These are phyloP conservation scores for Rapana venosa DNA, from an alignment of 2,888 invertebrate genomes.

Conservation along the genomic window DNA sequence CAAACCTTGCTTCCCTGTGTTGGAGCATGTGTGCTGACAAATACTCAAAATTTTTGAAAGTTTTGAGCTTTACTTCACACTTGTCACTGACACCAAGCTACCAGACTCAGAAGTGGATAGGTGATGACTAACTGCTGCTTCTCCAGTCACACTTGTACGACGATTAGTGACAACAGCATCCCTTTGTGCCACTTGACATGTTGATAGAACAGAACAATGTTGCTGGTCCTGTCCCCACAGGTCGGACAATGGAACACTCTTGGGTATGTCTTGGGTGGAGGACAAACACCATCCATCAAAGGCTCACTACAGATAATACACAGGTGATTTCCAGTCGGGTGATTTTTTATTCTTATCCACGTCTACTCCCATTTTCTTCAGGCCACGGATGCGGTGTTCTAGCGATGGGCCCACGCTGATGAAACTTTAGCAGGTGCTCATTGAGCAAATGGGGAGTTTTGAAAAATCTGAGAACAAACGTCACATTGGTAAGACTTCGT, in stretches of 20 bases:
- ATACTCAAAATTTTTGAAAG: slow-evolving; percentile 29
- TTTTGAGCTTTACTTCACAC: slow-evolving; percentile 21
- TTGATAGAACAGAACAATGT: slow-evolving; percentile 28
- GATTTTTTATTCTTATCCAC: background rate
- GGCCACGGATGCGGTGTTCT: slow-evolving; percentile 18
- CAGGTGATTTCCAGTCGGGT: background rate
- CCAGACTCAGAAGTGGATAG: background rate
- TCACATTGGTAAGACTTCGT: slow-evolving; percentile 32
- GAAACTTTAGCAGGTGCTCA: slow-evolving; percentile 19
- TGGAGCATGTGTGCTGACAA: slow-evolving; percentile 35
- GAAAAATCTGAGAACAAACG: slow-evolving; percentile 30
- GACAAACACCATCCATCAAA: background rate
- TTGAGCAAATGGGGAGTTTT: slow-evolving; percentile 6
- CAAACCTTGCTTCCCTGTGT: slow-evolving; percentile 28
- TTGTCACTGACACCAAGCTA: background rate
- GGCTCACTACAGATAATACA: background rate
- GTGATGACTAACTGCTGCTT: background rate
- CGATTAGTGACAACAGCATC: background rate
- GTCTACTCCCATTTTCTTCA: slow-evolving; percentile 34
- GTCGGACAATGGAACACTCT: slow-evolving; percentile 28
- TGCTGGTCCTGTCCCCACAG: slow-evolving; percentile 27
- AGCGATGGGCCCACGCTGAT: slow-evolving; percentile 23
- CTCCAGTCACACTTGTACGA: background rate
- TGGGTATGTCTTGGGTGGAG: slow-evolving; percentile 8
- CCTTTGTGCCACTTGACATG: slow-evolving; percentile 33